Evolutionary conservation across 2,113 vertebrate genomes (phyloP).

Genomic region (Pelvicachromis taeniatus): DNA sequence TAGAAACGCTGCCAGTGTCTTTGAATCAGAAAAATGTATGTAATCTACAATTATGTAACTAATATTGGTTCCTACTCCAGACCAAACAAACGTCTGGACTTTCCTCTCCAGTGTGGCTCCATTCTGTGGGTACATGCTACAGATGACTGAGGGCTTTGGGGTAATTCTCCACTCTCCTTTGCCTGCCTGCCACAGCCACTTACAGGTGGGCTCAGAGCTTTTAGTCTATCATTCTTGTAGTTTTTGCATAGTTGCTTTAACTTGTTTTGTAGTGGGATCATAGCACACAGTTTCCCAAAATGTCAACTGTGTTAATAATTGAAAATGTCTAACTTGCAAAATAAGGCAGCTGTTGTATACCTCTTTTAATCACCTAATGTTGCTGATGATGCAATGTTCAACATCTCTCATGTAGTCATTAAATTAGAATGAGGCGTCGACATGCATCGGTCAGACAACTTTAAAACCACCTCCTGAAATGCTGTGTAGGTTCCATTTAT

Average conservation of each 20-base stretch:
- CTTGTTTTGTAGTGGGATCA: not conserved
- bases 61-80: constrained; percentile 28
- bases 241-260: not conserved
- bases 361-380: not conserved
- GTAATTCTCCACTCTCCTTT: constrained; percentile 61
- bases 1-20: not conserved
- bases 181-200: constrained; percentile 66
- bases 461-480: not conserved
- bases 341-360: not conserved
- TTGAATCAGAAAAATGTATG: not conserved
- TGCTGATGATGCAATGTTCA: not conserved
- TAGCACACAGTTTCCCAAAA: not conserved
- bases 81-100: constrained; percentile 49
- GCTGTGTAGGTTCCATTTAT: not conserved
- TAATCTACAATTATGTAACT: not conserved
- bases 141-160: not conserved
- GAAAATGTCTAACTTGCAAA: not conserved
- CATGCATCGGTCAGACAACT: not conserved
- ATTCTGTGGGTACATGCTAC: constrained; percentile 54
- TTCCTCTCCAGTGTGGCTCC: constrained; percentile 23
- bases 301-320: not conserved
- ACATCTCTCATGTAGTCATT: not conserved
- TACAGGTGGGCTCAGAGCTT: constrained; percentile 37
- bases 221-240: not conserved
- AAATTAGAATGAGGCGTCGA: not conserved